Percentiles rank a stretch among this genome's conserved stretches.
phyloP scores from a whole-genome alignment of 2,888 invertebrate genomes.

The Parascotia fuliginaria region DNA sequence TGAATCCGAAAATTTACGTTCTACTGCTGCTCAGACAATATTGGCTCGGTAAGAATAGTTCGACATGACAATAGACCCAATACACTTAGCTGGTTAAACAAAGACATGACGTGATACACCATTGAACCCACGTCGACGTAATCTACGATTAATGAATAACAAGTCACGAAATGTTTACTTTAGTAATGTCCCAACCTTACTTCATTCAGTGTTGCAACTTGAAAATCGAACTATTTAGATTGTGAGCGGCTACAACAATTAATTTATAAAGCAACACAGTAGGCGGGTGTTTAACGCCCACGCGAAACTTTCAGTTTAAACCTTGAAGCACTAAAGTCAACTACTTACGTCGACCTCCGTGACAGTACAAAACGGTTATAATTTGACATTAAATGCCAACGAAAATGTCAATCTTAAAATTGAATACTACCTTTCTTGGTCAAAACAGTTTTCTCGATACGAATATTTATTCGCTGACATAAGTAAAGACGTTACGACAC shows the following conservation, averaged over 20 bases:
- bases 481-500: too few species aligned
- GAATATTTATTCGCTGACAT: too few species aligned
- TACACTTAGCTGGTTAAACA: too few species aligned
- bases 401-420: conserved; percentile 8
- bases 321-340: conserved; percentile 30
- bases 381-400: conserved; percentile 10
- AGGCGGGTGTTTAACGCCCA: conserved; percentile 28
- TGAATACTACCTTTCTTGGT: background rate
- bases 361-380: conserved; percentile 14
- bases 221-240: conserved; percentile 9
- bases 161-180: background rate
- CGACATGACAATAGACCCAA: too few species aligned
- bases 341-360: conserved; percentile 24
- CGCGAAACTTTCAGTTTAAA: conserved; percentile 37
- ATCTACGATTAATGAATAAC: too few species aligned
- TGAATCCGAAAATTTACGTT: too few species aligned
- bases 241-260: conserved; percentile 24
- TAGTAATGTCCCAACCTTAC: background rate
- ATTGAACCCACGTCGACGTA: too few species aligned
- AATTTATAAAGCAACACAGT: conserved; percentile 19
- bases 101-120: too few species aligned
- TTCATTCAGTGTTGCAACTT: background rate
- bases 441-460: too few species aligned
- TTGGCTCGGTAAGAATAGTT: too few species aligned
- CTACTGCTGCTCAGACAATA: too few species aligned